These are phyloP conservation scores for Florisuga fusca DNA, from an alignment of 2,797 vertebrate species.

Conservation along the genomic window DNA sequence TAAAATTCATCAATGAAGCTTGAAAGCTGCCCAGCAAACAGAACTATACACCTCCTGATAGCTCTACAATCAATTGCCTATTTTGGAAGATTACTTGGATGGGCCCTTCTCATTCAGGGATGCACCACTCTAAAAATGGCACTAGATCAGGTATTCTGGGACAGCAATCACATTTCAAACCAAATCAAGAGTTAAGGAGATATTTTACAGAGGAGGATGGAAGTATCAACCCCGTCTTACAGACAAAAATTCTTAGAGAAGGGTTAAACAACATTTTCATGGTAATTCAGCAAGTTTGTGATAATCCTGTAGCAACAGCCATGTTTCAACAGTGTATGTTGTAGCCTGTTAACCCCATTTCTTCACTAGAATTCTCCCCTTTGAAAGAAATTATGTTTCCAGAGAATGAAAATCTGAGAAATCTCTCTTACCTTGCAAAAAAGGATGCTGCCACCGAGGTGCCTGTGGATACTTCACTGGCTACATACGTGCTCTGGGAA, in stretches of 20 bases:
- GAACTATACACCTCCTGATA: neutral
- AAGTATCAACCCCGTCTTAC: neutral
- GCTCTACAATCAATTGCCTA: neutral
- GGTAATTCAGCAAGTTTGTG: neutral
- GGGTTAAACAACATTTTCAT: neutral
- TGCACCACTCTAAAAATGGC: neutral
- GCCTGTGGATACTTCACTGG: slow-evolving; percentile 81
- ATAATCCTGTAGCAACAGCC: neutral
- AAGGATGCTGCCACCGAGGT: slow-evolving; percentile 94
- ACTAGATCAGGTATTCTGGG: neutral
- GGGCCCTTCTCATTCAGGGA: neutral
- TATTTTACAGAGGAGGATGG: neutral
- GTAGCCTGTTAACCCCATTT: neutral
- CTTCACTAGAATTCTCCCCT: neutral
- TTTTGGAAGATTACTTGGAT: neutral
- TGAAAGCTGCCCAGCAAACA: neutral
- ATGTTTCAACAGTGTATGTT: neutral
- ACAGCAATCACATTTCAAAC: neutral
- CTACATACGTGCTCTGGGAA: slow-evolving; percentile 81
- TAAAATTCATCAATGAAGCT: neutral
- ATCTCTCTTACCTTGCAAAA: slow-evolving; percentile 91
- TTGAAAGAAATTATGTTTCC: neutral
- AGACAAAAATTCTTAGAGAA: neutral
- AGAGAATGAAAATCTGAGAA: neutral
- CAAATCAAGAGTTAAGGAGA: neutral